Conservation (phyloP, 2,888 invertebrate genomes). For the Caenorhabditis sulstoni region DNA sequence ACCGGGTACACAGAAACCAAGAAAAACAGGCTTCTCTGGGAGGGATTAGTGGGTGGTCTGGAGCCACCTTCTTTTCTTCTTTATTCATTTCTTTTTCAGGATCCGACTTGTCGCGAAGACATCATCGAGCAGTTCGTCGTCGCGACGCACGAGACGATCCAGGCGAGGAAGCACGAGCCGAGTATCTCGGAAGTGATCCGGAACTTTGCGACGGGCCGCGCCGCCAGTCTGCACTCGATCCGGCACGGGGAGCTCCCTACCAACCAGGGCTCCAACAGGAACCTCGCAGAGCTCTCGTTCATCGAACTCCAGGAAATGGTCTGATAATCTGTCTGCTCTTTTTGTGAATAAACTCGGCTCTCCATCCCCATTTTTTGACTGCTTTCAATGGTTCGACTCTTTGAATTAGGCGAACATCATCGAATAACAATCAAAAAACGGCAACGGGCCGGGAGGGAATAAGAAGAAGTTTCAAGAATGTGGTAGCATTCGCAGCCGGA, state of each 20-base stretch:
- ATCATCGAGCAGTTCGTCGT: constrained; percentile 47
- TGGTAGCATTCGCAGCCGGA: not conserved
- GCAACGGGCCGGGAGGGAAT: not conserved
- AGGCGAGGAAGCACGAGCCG: constrained; percentile 43
- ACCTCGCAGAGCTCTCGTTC: constrained; percentile 48
- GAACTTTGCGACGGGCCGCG: constrained; percentile 34
- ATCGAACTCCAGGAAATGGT: constrained; percentile 57
- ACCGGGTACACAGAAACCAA: constrained; percentile 5
- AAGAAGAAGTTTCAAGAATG: not conserved
- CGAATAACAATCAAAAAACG: constrained; percentile 53
- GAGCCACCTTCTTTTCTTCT: not conserved
- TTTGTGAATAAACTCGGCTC: constrained; percentile 1
- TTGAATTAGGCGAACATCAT: constrained; percentile 33
- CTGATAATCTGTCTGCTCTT: constrained; percentile 9
- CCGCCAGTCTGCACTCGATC: constrained; percentile 27
- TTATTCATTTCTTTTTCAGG: too few species aligned
- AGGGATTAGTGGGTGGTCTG: constrained; percentile 14
- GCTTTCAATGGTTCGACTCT: constrained; percentile 40
- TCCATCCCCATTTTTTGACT: constrained; percentile 38
- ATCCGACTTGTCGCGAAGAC: constrained; percentile 33
- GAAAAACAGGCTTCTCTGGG: constrained; percentile 15
- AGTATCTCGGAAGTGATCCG: constrained; percentile 42
- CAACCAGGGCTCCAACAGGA: not conserved
- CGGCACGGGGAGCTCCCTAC: constrained; percentile 18
- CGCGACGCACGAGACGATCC: constrained; percentile 53